These are phyloP conservation scores for Micrasema minimum DNA, from an alignment of 1,140 invertebrate genomes.

Conservation along the genomic window DNA sequence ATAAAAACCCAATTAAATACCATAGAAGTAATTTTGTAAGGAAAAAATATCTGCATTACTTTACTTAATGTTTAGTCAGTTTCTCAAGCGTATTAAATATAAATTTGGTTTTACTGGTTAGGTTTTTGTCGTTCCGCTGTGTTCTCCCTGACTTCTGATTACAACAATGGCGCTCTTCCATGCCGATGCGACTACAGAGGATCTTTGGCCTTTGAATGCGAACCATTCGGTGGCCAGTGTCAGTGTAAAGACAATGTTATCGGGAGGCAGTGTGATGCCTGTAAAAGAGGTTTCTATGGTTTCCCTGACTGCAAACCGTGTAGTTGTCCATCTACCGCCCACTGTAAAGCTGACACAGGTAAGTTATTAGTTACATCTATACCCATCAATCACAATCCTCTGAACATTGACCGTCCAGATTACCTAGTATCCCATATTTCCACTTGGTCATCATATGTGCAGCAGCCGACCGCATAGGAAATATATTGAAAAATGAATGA, in stretches of 20 bases:
- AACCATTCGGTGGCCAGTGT: slow-evolving; percentile 96
- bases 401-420: too few species aligned
- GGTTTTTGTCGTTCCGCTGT: slow-evolving; percentile 90
- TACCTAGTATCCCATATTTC: too few species aligned
- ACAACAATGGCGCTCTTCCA: slow-evolving; percentile 90
- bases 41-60: too few species aligned
- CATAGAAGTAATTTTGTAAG: too few species aligned
- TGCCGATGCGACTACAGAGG: slow-evolving; percentile 93
- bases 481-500: too few species aligned
- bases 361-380: background rate
- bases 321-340: slow-evolving; percentile 83
- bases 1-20: too few species aligned
- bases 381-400: too few species aligned
- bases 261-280: slow-evolving; percentile 89
- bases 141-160: slow-evolving; percentile 94
- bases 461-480: too few species aligned
- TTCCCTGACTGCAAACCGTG: slow-evolving; percentile 95
- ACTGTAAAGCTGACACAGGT: slow-evolving; percentile 81
- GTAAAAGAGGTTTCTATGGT: slow-evolving; percentile 92
- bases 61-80: background rate
- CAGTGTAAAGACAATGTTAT: slow-evolving; percentile 94
- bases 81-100: too few species aligned
- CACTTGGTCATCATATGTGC: too few species aligned
- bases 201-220: slow-evolving; percentile 87
- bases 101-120: too few species aligned